Base-by-base conservation (phyloP, 2,888 invertebrate species). In the Ditula angustiorana region DNA sequence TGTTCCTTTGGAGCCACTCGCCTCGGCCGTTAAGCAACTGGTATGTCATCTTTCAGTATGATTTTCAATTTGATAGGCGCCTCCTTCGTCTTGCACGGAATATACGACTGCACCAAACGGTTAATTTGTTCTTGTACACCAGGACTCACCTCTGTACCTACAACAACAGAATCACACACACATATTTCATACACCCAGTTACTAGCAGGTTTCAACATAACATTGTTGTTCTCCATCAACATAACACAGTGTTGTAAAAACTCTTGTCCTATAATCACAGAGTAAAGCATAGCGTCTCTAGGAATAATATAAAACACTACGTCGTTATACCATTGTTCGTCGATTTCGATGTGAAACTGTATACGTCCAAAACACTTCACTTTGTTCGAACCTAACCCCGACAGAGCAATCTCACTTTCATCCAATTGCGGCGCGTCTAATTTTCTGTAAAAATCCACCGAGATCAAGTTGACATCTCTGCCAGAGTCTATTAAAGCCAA, bases 221-320 rank as follows among this genome's bases (percentile, higher is more conserved):
- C 55, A 24, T 41, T 16, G 26, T 41, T 41, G 4, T 26, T 5
- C 5, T 41, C 24, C 26, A 69, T 52, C 8, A 67, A 23, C 8
- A 56, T 8, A 2, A 21, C 53, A 8, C 19, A 21, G 5, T 53
- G 61, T 24, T 24, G 7, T 10, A 67, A 30, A 52, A 69, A 69
- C 1, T 55, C 49, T 33, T 66, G 63, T 0, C 63, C 69, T 8
- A 69, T 24, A 13, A 69, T 63, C 8, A 55, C 61, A 8, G 37
- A 21, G 35, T 61, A 67, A 1, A 65, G 67, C 47, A 69, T 58
- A 41, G 21, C 49, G 41, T 56, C 33, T 26, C 21, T 60, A 35
- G 57, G 44, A 16, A 67, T 35, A 8, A 69, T 26, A 61, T 63
- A 28, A 21, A 67, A 67, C 23, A 11, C 3, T 0, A 53, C 35